phyloP scores from a whole-genome alignment of 2,113 vertebrate genomes.

The Poeciliopsis occidentalis region DNA sequence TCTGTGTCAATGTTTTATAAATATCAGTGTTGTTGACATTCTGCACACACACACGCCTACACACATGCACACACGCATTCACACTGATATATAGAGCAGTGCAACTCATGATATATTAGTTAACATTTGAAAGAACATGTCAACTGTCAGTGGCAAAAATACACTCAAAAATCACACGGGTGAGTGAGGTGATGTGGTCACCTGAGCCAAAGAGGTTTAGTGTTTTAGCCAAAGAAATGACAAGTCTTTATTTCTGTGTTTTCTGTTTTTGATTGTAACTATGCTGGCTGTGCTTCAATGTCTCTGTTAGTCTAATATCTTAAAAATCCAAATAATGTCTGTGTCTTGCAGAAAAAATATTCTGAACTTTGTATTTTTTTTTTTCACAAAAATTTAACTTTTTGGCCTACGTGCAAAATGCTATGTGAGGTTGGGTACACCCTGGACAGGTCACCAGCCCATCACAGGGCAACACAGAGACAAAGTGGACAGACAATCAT shows the following conservation, averaged over 20 bases:
- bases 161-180: conserved; percentile 51
- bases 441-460: too few species aligned
- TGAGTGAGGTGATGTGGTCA: conserved; percentile 64
- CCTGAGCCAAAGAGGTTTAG: conserved; percentile 34
- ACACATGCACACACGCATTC: background rate
- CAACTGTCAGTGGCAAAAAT: conserved; percentile 51
- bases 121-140: conserved; percentile 59
- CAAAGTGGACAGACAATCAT: too few species aligned
- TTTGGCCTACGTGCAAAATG: background rate
- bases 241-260: conserved; percentile 34
- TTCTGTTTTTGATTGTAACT: background rate
- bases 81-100: background rate
- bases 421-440: background rate
- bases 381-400: background rate
- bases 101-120: conserved; percentile 34
- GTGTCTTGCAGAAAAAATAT: background rate
- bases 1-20: conserved; percentile 28
- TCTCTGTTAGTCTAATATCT: background rate
- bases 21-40: conserved; percentile 14
- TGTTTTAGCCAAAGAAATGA: conserved; percentile 52
- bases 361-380: background rate
- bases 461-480: too few species aligned
- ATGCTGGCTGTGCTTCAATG: background rate
- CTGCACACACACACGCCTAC: conserved; percentile 11
- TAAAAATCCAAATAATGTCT: conserved; percentile 9